Percentiles rank a stretch among this genome's conserved stretches.
phyloP scores from a whole-genome alignment of 2,113 vertebrate species.

The Patagioenas fasciata region DNA sequence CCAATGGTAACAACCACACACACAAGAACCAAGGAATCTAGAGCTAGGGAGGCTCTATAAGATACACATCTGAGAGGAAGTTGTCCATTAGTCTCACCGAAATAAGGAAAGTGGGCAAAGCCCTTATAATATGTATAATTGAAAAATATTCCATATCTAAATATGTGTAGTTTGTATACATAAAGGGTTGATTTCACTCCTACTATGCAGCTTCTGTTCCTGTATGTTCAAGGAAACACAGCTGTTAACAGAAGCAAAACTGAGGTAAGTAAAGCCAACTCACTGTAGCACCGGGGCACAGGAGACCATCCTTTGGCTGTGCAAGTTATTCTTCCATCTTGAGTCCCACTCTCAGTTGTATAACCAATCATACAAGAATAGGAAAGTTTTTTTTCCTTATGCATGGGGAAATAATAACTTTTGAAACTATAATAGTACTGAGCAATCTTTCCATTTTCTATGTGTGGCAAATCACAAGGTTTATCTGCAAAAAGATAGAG shows the following conservation, averaged over 20 bases:
- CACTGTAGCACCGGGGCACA: slow-evolving; percentile 69
- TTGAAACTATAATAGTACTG: slow-evolving; percentile 74
- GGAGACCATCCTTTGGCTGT: slow-evolving; percentile 72
- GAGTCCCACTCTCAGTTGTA: slow-evolving; percentile 66
- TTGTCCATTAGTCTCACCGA: neutral
- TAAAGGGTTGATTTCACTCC: neutral
- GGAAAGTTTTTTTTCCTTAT: slow-evolving; percentile 14
- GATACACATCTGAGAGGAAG: neutral
- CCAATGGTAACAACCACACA: fast-evolving
- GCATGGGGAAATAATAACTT: slow-evolving; percentile 76
- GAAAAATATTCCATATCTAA: neutral
- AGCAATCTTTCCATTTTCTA: slow-evolving; percentile 73
- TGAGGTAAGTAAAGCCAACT: slow-evolving; percentile 1
- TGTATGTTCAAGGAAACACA: neutral
- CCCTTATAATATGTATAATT: neutral
- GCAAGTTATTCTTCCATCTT: slow-evolving; percentile 58
- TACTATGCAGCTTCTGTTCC: neutral
- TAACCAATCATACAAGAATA: slow-evolving; percentile 72
- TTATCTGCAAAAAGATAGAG: slow-evolving; percentile 61
- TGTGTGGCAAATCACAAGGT: slow-evolving; percentile 65
- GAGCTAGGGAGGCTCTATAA: neutral
- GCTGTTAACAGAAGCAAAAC: neutral
- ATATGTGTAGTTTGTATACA: fast-evolving
- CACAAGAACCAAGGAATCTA: neutral
- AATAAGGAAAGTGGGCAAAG: neutral